phyloP scores from a whole-genome alignment of 1,140 invertebrate genomes.

The Drosophila sechellia region DNA sequence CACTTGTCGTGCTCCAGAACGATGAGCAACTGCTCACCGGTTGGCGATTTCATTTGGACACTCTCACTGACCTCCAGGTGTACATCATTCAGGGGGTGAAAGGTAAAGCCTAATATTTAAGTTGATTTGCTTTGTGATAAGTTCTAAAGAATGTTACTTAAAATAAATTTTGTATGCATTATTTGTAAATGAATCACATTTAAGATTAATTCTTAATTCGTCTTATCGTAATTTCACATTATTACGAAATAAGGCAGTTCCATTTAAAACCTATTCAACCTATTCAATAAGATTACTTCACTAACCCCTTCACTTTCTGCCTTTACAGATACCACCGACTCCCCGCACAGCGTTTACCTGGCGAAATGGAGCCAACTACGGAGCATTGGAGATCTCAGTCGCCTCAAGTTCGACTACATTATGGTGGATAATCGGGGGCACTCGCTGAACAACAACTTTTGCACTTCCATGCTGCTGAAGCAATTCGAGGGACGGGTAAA shows the following conservation, averaged over 20 bases:
- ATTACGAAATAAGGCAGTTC: neutral
- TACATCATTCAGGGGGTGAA: conserved; percentile 58
- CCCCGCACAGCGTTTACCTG: conserved; percentile 67
- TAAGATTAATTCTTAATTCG: no score
- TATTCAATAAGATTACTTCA: neutral
- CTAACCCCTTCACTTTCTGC: neutral
- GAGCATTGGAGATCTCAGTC: conserved; percentile 71
- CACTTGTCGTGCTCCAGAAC: conserved; percentile 71
- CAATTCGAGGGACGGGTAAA: conserved; percentile 74
- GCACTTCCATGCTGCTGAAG: conserved; percentile 75
- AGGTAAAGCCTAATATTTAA: conserved; percentile 20
- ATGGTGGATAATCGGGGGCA: conserved; percentile 76
- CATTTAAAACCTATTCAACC: neutral
- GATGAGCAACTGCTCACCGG: conserved; percentile 69
- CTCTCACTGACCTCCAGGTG: conserved; percentile 63
- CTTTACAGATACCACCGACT: conserved; percentile 60
- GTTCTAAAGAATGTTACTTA: no score
- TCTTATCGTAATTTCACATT: neutral
- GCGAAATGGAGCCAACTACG: conserved; percentile 74
- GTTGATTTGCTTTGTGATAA: neutral
- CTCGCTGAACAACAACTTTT: conserved; percentile 75
- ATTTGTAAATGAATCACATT: no score
- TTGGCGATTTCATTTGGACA: conserved; percentile 75
- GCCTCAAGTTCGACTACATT: conserved; percentile 74
- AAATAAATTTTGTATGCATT: no score